phyloP scores from a whole-genome alignment of 2,888 invertebrate species.

The Cheilosia soror region DNA sequence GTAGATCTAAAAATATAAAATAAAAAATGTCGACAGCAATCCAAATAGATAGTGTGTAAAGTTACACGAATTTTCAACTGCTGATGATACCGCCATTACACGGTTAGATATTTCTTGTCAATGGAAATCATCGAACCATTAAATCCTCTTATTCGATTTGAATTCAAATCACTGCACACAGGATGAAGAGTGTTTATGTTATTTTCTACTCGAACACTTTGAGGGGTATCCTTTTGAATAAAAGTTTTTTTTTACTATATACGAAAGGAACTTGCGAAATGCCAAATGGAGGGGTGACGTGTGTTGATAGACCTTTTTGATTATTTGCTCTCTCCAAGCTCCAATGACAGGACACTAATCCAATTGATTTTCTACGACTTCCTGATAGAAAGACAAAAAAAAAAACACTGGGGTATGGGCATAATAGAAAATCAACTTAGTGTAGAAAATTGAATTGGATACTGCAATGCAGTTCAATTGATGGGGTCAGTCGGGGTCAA shows the following conservation, averaged over 20 bases:
- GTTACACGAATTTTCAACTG: slow-evolving; percentile 38
- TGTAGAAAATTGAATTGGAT: slow-evolving; percentile 20
- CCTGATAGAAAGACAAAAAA: slow-evolving; percentile 37
- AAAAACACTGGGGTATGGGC: not conserved
- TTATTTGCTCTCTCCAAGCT: slow-evolving; percentile 26
- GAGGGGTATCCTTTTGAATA: slow-evolving; percentile 34
- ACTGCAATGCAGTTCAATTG: slow-evolving; percentile 53
- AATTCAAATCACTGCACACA: slow-evolving; percentile 70
- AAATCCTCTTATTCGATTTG: slow-evolving; percentile 73
- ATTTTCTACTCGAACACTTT: slow-evolving; percentile 62
- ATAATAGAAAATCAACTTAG: not conserved
- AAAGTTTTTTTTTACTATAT: not conserved
- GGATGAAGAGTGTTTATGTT: slow-evolving; percentile 60
- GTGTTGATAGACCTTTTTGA: slow-evolving; percentile 37
- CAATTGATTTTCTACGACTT: slow-evolving; percentile 68
- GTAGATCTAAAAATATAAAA: too few relatives aligned
- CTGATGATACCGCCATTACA: slow-evolving; percentile 60
- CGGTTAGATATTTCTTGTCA: slow-evolving; percentile 59
- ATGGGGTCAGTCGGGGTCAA: slow-evolving; percentile 25
- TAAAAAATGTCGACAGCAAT: not conserved
- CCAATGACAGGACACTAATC: slow-evolving; percentile 43
- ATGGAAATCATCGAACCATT: slow-evolving; percentile 62
- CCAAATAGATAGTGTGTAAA: slow-evolving; percentile 28
- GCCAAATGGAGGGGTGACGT: slow-evolving; percentile 16
- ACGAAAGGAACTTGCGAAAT: slow-evolving; percentile 17